Conservation (phyloP, 2,113 vertebrate species). For the Saimiri boliviensis region DNA sequence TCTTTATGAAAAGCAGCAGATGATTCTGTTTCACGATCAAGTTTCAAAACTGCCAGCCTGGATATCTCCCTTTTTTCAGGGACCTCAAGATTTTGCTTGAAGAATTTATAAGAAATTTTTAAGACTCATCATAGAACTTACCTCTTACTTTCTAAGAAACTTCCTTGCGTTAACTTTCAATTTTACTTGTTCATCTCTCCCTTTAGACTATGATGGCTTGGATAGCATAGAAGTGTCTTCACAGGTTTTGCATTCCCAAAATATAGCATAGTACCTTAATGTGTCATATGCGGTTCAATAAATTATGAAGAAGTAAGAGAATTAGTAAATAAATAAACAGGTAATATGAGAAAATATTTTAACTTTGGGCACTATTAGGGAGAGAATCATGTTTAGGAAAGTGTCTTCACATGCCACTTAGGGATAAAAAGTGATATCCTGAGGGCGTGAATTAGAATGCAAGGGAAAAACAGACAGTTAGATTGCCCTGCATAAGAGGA, state of each 20-base stretch:
- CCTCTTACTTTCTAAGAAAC: background rate
- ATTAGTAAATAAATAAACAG: background rate
- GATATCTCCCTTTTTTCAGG: background rate
- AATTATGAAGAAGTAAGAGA: background rate
- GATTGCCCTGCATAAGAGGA: background rate
- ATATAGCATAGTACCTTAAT: background rate
- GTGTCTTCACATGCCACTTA: background rate
- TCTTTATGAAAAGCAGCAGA: background rate
- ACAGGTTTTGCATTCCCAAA: background rate
- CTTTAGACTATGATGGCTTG: background rate
- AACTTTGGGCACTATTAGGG: background rate
- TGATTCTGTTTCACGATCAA: background rate
- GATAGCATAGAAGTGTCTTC: background rate
- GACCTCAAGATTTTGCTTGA: background rate
- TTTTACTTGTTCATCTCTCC: background rate
- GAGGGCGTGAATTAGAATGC: background rate
- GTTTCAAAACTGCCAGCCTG: background rate
- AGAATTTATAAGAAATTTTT: background rate
- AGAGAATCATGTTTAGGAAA: background rate
- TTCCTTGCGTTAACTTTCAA: background rate
- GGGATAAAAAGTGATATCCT: background rate
- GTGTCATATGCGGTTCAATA: background rate
- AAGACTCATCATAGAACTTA: background rate
- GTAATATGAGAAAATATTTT: background rate
- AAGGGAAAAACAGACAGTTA: background rate